Evolutionary conservation across 2,888 invertebrate genomes (phyloP), one percentile per base, ranked within the genome.

Genomic region (Nyleta sp.): DNA sequence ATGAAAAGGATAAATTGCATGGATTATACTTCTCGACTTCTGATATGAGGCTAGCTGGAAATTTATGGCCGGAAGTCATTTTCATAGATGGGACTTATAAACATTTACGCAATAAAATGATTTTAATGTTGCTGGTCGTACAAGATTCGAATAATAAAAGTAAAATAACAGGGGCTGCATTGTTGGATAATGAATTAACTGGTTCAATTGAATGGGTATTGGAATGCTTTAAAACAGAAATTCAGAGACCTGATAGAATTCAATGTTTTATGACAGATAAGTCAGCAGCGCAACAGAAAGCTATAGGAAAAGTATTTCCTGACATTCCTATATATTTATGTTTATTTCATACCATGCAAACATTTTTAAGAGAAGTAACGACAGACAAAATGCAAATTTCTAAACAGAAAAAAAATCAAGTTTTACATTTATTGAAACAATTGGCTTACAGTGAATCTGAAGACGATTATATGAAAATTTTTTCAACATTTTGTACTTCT

Each of bases 271-370:
- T 60, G 60, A 13, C 20, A 0, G 46, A 82, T 74, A 78, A 53
- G 52, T 15, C 67, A 76, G 17, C 76, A 77, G 18, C 75, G 70
- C 74, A 80, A 33, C 28, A 70, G 20, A 38, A 22, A 1, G 70
- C 46, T 0, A 20, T 78, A 2, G 50, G 55, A 2, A 70, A 73
- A 35, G 7, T 67, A 8, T 81, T 76, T 52, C 53, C 62, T 2
- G 38, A 42, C 13, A 24, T 33, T 3, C 15, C 40, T 0, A 33
- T 67, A 2, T 67, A 67, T n/a, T 22, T 81, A 4, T 81, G 79
- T 40, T 6, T 52, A 28, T 81, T 78, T 52, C 80, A 80, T 13
- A 70, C 74, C 3, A n/a, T 71, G 15, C 57, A 59, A 46, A 71
- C 60, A 3, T 74, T 81, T 11, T 8, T 42, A 6, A 52, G 74